Evolutionary conservation across 2,797 vertebrate species (phyloP).

Genomic region (Leptatherina wallacei): DNA sequence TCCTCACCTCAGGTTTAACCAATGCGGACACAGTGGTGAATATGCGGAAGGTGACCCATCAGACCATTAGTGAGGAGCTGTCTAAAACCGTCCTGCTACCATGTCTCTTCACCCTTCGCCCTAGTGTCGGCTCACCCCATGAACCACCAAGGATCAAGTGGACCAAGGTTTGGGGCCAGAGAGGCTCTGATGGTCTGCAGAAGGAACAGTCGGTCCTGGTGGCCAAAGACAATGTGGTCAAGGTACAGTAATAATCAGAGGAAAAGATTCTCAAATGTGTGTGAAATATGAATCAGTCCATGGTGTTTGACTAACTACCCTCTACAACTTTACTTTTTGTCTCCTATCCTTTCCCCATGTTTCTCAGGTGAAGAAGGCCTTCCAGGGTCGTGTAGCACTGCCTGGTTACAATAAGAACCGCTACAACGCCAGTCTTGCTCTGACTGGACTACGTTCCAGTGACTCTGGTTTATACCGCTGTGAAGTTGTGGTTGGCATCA

Average conservation of each 20-base stretch:
- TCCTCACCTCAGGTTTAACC: constrained; percentile 66
- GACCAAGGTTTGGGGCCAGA: constrained; percentile 92
- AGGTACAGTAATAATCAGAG: constrained; percentile 68
- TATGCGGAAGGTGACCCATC: constrained; percentile 90
- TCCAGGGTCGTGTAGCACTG: constrained; percentile 89
- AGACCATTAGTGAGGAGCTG: constrained; percentile 83
- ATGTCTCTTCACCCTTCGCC: constrained; percentile 88
- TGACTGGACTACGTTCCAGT: constrained; percentile 88
- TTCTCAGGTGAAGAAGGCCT: constrained; percentile 87
- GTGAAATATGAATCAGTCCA: fast-evolving
- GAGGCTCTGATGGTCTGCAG: constrained; percentile 83
- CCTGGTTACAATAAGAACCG: constrained; percentile 87
- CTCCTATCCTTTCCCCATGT: neutral
- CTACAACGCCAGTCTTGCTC: constrained; percentile 89
- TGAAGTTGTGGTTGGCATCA: constrained; percentile 93
- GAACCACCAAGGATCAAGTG: constrained; percentile 94
- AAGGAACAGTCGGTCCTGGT: constrained; percentile 91
- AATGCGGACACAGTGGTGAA: constrained; percentile 86
- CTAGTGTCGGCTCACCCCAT: constrained; percentile 67
- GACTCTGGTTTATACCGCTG: constrained; percentile 95
- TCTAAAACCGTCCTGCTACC: constrained; percentile 91
- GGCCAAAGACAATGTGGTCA: constrained; percentile 93
- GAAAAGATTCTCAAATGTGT: neutral
- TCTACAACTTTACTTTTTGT: neutral
- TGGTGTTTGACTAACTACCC: neutral